Conservation (phyloP, 2,888 invertebrate species). For the Ecliptopera silaceata region DNA sequence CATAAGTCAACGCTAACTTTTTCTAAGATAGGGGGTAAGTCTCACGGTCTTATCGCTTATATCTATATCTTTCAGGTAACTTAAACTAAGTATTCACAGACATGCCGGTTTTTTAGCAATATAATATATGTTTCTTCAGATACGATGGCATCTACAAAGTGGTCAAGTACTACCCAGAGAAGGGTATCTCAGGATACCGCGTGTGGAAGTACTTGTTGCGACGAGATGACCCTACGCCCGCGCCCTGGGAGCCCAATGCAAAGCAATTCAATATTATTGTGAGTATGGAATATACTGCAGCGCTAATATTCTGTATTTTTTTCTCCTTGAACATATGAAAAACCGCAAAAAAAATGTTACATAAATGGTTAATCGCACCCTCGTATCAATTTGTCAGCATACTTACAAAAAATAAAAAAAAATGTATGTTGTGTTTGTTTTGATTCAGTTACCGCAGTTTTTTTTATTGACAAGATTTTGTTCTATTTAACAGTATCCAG, state of each 20-base stretch:
- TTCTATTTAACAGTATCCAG: slow-evolving; percentile 83
- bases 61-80: too few species aligned
- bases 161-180: slow-evolving; percentile 91
- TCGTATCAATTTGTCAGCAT: too few species aligned
- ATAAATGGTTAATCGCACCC: too few species aligned
- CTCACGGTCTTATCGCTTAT: too few species aligned
- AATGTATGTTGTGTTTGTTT: background rate
- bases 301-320: too few species aligned
- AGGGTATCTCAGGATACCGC: slow-evolving; percentile 88
- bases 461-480: background rate
- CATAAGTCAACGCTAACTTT: too few species aligned
- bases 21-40: too few species aligned
- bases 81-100: too few species aligned
- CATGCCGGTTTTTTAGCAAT: too few species aligned
- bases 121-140: slow-evolving; percentile 57
- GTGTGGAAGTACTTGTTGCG: slow-evolving; percentile 91
- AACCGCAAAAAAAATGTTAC: too few species aligned
- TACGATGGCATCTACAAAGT: slow-evolving; percentile 95
- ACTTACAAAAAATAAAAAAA: background rate
- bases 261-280: slow-evolving; percentile 80
- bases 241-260: slow-evolving; percentile 90
- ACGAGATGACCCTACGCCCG: slow-evolving; percentile 89
- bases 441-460: background rate
- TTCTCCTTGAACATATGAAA: too few species aligned
- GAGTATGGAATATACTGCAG: too few species aligned